These are phyloP conservation scores for Eulemur albifrons DNA, from an alignment of 2,797 vertebrate species.

Conservation along the genomic window DNA sequence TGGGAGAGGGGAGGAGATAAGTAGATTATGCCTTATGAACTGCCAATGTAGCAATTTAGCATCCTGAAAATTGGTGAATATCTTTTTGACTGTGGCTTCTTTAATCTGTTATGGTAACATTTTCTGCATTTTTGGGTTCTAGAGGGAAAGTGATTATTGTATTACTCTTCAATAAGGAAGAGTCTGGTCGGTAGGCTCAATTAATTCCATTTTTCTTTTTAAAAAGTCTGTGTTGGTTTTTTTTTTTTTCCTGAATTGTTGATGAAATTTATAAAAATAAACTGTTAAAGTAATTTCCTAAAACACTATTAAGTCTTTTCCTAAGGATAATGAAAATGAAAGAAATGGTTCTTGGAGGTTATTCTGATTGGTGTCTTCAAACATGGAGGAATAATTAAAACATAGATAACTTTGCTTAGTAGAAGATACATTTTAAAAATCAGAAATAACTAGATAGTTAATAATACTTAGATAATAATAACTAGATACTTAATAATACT, in stretches of 20 bases:
- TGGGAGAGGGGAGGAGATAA: neutral
- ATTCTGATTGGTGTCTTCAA: constrained; percentile 1
- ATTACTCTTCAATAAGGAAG: neutral
- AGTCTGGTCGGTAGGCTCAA: neutral
- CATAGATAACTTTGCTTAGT: neutral
- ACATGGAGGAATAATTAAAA: neutral
- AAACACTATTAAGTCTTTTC: constrained; percentile 22
- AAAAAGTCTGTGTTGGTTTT: neutral
- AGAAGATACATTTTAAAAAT: neutral
- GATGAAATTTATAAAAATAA: constrained; percentile 17
- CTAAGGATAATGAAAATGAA: constrained; percentile 9
- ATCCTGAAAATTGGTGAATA: neutral
- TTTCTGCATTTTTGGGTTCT: constrained; percentile 8
- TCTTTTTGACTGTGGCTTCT: neutral
- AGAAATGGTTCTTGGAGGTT: neutral
- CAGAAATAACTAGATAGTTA: neutral
- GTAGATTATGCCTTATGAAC: neutral
- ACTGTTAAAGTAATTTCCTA: neutral
- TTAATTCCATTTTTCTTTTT: constrained; percentile 12
- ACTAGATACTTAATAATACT: neutral
- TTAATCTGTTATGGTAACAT: neutral
- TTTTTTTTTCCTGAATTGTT: neutral
- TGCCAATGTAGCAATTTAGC: neutral
- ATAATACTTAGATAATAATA: no score
- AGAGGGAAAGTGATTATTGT: neutral